A percentile compares a stretch with the other conserved stretches of the same genome.
Conservation (phyloP, 2,888 invertebrate genomes). For the Nasonia oneida region DNA sequence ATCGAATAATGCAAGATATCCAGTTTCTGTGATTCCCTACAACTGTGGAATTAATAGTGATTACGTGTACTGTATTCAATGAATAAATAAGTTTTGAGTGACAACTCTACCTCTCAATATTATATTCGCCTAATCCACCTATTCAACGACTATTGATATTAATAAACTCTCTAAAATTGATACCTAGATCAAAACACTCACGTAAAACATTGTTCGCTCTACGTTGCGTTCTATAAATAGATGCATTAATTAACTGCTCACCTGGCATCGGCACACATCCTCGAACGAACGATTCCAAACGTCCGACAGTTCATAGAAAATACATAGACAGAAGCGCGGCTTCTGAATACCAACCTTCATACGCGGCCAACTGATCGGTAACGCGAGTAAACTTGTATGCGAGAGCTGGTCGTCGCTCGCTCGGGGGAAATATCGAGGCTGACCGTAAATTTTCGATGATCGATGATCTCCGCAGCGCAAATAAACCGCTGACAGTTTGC, state of each 20-base stretch:
- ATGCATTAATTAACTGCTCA: no score
- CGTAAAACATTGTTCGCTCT: no score
- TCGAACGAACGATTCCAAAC: background rate
- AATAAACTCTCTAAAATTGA: background rate
- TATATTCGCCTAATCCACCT: no score
- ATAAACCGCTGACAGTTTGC: conserved; percentile 59
- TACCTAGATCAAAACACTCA: background rate
- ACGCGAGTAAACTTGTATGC: conserved; percentile 1
- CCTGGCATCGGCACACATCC: no score
- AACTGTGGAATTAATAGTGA: no score
- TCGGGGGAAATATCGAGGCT: background rate
- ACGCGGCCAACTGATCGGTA: background rate
- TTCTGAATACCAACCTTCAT: background rate
- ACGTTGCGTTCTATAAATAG: background rate
- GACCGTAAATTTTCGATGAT: conserved; percentile 56
- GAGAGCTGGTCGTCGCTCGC: background rate
- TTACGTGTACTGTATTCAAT: no score
- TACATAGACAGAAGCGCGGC: background rate
- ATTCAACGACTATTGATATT: no score
- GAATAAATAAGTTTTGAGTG: no score
- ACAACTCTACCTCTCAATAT: no score
- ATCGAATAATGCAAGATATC: no score
- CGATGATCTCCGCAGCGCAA: conserved; percentile 52
- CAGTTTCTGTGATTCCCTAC: no score
- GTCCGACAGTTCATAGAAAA: conserved; percentile 10